phyloP scores from a whole-genome alignment of 1,140 invertebrate genomes.

The Ephestia elutella region DNA sequence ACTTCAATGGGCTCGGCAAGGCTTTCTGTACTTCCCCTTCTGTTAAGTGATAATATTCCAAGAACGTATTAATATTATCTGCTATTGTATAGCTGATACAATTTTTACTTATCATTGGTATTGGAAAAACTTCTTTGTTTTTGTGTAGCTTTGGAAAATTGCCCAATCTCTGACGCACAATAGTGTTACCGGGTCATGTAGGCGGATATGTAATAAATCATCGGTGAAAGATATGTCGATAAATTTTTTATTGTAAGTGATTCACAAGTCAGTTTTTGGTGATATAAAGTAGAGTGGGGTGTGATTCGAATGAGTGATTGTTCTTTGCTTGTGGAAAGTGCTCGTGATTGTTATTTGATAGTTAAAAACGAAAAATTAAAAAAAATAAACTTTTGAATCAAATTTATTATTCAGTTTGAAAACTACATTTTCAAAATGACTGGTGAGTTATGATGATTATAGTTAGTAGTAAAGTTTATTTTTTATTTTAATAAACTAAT shows the following conservation, averaged over 20 bases:
- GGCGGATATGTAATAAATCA: neutral
- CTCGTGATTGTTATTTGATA: neutral
- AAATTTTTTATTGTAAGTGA: neutral
- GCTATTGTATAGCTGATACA: neutral
- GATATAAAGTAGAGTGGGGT: neutral
- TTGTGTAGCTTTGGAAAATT: too few relatives aligned
- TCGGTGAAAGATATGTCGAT: neutral
- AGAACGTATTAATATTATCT: conserved; percentile 5
- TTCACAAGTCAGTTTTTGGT: neutral
- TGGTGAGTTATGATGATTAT: too few relatives aligned
- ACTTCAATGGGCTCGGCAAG: conserved; percentile 6
- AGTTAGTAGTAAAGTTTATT: too few relatives aligned
- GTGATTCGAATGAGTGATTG: neutral
- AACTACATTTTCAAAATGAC: neutral
- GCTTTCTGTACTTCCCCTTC: conserved; percentile 35
- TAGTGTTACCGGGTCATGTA: neutral
- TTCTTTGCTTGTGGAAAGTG: neutral
- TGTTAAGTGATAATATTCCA: conserved; percentile 34
- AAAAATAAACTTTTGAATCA: neutral
- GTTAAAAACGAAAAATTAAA: too few relatives aligned
- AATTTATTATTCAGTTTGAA: neutral
- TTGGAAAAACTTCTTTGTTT: neutral
- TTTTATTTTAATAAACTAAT: too few relatives aligned
- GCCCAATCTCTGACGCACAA: too few relatives aligned
- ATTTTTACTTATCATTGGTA: neutral